These are phyloP conservation scores for Sminthurides bifidus DNA, from an alignment of 1,140 invertebrate species.

Conservation along the genomic window DNA sequence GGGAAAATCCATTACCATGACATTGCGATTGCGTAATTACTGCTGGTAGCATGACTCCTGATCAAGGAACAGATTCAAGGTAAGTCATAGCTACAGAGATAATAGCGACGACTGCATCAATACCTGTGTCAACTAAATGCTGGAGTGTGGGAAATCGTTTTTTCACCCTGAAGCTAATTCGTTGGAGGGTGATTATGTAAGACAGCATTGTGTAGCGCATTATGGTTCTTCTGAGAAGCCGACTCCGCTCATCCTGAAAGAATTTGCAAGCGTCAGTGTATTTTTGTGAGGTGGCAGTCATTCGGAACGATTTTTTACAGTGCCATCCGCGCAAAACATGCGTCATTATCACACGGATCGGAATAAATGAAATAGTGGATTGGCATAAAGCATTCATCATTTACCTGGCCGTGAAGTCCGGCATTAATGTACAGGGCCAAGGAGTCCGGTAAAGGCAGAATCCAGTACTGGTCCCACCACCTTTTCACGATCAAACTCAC, in stretches of 20 bases:
- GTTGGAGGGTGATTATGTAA: slow-evolving; percentile 72
- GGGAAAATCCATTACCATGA: neutral
- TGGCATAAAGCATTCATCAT: slow-evolving; percentile 31
- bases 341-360: no score
- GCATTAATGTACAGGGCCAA: slow-evolving; percentile 78
- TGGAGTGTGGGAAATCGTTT: slow-evolving; percentile 79
- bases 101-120: neutral
- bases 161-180: slow-evolving; percentile 75
- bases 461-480: slow-evolving; percentile 84
- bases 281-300: no score
- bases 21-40: neutral
- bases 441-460: slow-evolving; percentile 82
- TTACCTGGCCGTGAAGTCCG: slow-evolving; percentile 77
- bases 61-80: neutral
- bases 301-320: no score
- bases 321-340: no score
- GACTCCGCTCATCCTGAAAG: slow-evolving; percentile 70
- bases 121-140: slow-evolving; percentile 78
- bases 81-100: neutral
- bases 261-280: no score
- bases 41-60: neutral
- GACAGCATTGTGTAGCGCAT: slow-evolving; percentile 78
- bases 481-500: slow-evolving; percentile 77
- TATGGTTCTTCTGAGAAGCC: slow-evolving; percentile 76
- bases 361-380: neutral